Conservation (phyloP, 1,140 invertebrate genomes). For the Drosophila pectinifera region DNA sequence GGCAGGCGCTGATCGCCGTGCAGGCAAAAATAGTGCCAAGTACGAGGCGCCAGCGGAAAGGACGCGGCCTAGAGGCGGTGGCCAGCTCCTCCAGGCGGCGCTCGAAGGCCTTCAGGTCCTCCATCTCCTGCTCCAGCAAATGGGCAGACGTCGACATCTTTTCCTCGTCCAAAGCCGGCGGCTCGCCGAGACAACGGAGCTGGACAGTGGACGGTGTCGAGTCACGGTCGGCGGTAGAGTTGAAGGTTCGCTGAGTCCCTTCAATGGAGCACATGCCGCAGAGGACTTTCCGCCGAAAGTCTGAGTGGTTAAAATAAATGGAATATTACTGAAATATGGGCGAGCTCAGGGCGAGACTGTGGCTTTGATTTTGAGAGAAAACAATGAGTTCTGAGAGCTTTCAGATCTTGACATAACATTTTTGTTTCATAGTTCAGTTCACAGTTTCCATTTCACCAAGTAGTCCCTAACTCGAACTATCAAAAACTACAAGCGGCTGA, state of each 20-base stretch:
- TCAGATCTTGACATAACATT: neutral
- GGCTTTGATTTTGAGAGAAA: neutral
- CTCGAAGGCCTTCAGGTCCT: conserved; percentile 23
- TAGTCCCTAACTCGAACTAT: too few relatives aligned
- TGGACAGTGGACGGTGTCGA: too few relatives aligned
- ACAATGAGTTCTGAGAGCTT: neutral
- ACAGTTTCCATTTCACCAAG: too few relatives aligned
- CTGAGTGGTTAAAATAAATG: neutral
- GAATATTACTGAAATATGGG: neutral
- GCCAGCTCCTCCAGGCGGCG: conserved; percentile 11
- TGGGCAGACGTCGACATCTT: neutral
- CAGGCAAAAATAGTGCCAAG: conserved; percentile 1
- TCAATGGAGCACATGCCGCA: neutral
- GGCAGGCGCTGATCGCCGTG: conserved; percentile 15
- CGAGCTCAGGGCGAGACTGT: neutral
- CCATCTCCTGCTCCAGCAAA: conserved; percentile 1
- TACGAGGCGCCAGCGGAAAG: neutral
- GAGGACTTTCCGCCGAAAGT: neutral
- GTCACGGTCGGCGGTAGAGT: neutral
- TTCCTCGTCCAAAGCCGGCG: neutral
- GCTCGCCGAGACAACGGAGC: too few relatives aligned
- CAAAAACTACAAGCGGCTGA: too few relatives aligned
- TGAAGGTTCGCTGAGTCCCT: neutral
- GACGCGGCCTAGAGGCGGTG: neutral
- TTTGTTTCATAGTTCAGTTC: too few relatives aligned